Evolutionary conservation across 2,888 invertebrate species (phyloP), one percentile per base, ranked within the genome.

Genomic region (Yponomeuta evonymella): DNA sequence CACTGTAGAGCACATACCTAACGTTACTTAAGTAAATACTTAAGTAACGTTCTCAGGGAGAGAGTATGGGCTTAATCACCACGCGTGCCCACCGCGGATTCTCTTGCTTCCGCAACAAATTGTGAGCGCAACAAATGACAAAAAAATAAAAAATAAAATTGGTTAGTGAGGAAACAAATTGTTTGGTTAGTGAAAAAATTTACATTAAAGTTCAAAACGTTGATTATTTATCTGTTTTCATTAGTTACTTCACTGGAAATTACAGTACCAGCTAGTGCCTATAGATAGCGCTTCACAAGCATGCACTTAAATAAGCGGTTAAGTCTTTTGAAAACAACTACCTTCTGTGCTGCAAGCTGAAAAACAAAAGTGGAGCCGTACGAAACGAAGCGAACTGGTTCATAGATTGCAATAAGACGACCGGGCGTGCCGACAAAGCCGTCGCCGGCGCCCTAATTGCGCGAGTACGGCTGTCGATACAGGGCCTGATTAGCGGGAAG

Each of bases 401-500:
- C 33, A 48, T 33, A 51, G 69, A 51, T 30, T 69, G 69, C 58
- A 69, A 51, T 58, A 67, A 67, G 67, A 67, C 67, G 67, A 67
- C n/a, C 33, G 30, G 15, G 33, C 33, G 65, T 30, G 48, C 51
- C 71, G 63, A 72, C 73, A 74, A 74, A 76, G 75, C 81, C 78
- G 81, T 84, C 89, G 85, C 79, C 80, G 85, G 85, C 87, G 87
- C 79, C 81, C 83, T 89, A 88, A 89, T 88, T 89, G 84, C 82
- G 78, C 75, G 73, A 82, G 82, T 81, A 79, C 81, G 82, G 80
- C 81, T 80, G 82, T 80, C 82, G 86, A 87, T 89, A 85, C 83
- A 78, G 81, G 77, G 77, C 74, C 79, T 80, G 88, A 90, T 89
- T 89, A 90, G 87, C 85, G 77, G 80, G 88, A 89, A 88, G 84